Percentiles rank a stretch among this genome's conserved stretches.
Conservation (phyloP, 2,888 invertebrate species). For the Hirtodrosophila trivittata region DNA sequence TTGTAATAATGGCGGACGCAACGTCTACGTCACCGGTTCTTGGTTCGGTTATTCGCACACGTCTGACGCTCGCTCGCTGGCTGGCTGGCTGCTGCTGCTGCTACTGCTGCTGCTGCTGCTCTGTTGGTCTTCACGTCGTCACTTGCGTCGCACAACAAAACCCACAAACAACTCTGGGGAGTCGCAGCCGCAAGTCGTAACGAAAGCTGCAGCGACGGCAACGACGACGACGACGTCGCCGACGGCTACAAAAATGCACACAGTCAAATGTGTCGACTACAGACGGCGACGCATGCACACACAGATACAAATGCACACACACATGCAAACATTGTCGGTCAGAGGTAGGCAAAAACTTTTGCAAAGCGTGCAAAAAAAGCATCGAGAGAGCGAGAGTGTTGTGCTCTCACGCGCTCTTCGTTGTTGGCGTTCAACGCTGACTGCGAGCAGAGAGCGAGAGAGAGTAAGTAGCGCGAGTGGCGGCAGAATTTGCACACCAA, state of each 20-base stretch:
- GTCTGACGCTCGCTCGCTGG: slow-evolving; percentile 71
- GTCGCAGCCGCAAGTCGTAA: slow-evolving; percentile 66
- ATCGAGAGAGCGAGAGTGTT: slow-evolving; percentile 23
- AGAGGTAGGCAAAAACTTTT: slow-evolving; percentile 61
- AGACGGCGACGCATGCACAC: slow-evolving; percentile 59
- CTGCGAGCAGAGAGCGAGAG: slow-evolving; percentile 33
- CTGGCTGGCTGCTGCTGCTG: slow-evolving; percentile 53
- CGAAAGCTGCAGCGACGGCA: slow-evolving; percentile 65
- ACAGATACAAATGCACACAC: slow-evolving; percentile 45
- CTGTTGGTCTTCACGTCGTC: slow-evolving; percentile 81
- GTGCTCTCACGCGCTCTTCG: slow-evolving; percentile 35
- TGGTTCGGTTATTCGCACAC: slow-evolving; percentile 81
- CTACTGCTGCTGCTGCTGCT: slow-evolving; percentile 53
- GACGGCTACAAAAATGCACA: slow-evolving; percentile 74
- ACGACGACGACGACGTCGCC: slow-evolving; percentile 40
- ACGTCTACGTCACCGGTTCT: slow-evolving; percentile 84
- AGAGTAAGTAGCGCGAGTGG: slow-evolving; percentile 70
- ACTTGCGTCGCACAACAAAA: slow-evolving; percentile 82
- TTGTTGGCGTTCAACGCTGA: slow-evolving; percentile 39
- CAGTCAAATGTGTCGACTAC: slow-evolving; percentile 45
- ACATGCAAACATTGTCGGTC: slow-evolving; percentile 15
- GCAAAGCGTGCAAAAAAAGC: slow-evolving; percentile 68
- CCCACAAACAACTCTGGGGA: slow-evolving; percentile 75
- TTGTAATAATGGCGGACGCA: slow-evolving; percentile 84
- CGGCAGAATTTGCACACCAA: slow-evolving; percentile 79